Percentiles rank a stretch among this genome's conserved stretches.
Evolutionary conservation across 2,113 vertebrate species (phyloP).

Genomic region (Phaetusa simplex): DNA sequence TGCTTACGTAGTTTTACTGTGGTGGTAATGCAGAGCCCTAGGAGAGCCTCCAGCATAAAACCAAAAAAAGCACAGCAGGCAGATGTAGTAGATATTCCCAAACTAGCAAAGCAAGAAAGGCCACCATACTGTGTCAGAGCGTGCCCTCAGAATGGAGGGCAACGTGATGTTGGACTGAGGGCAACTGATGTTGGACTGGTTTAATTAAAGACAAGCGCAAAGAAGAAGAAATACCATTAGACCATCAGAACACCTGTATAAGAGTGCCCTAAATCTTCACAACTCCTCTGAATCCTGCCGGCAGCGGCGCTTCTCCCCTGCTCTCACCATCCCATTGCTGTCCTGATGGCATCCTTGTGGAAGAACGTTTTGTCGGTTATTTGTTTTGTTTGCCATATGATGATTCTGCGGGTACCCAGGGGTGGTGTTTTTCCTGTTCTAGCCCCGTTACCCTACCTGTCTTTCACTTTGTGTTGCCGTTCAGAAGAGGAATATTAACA

Average conservation of each 20-base stretch:
- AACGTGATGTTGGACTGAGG: not conserved
- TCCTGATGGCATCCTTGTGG: not conserved
- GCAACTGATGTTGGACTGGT: not conserved
- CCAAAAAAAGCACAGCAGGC: not conserved
- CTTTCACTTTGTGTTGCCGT: not conserved
- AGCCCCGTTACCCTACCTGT: not conserved
- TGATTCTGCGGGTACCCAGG: accelerated
- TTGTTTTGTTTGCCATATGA: not conserved
- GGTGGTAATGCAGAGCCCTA: not conserved
- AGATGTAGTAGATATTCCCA: not conserved
- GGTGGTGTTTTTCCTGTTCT: not conserved
- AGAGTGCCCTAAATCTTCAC: not conserved
- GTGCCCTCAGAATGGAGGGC: not conserved
- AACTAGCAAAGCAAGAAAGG: not conserved
- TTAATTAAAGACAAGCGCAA: not conserved
- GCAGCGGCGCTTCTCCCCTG: accelerated
- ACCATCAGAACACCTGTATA: not conserved
- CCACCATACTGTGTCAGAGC: not conserved
- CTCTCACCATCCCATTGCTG: not conserved
- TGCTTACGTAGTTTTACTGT: not conserved
- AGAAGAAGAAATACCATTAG: not conserved
- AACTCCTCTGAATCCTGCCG: not conserved
- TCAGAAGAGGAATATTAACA: not conserved
- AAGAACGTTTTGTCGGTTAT: not conserved
- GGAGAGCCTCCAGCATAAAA: not conserved